Evolutionary conservation across 2,797 vertebrate species (phyloP).

Genomic region (Sparus aurata): DNA sequence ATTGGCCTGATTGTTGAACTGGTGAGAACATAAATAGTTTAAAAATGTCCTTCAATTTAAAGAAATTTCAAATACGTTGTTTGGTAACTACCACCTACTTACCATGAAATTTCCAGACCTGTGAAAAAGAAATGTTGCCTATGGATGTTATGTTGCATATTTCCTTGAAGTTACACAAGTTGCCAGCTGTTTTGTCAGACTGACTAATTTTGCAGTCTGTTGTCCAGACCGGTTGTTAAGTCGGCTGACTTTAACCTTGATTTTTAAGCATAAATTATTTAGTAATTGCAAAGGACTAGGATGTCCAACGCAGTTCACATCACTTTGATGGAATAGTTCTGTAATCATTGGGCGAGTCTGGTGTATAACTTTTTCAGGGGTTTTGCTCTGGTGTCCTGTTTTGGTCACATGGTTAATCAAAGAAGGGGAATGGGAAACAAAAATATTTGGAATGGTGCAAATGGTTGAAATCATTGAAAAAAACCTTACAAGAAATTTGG

Average conservation of each 20-base stretch:
- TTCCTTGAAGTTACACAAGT: no score
- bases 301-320: neutral
- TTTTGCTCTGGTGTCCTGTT: conserved; percentile 18
- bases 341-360: neutral
- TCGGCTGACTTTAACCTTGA: neutral
- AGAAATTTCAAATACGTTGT: no score
- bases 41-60: no score
- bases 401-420: conserved; percentile 5
- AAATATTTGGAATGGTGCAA: conserved; percentile 28
- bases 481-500: conserved; percentile 47
- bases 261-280: neutral
- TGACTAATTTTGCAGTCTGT: no score
- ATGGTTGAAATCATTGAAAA: conserved; percentile 44
- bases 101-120: no score
- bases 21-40: no score
- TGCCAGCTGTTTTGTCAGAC: no score
- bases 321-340: neutral
- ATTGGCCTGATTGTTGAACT: no score
- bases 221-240: neutral
- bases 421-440: conserved; percentile 20
- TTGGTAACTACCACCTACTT: no score
- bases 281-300: neutral
- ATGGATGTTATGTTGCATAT: no score
- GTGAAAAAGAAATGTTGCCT: no score
- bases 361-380: neutral